A percentile compares a stretch with the other conserved stretches of the same genome.
Evolutionary conservation across 1,140 invertebrate genomes (phyloP).

Genomic region (Drosophila lowei): DNA sequence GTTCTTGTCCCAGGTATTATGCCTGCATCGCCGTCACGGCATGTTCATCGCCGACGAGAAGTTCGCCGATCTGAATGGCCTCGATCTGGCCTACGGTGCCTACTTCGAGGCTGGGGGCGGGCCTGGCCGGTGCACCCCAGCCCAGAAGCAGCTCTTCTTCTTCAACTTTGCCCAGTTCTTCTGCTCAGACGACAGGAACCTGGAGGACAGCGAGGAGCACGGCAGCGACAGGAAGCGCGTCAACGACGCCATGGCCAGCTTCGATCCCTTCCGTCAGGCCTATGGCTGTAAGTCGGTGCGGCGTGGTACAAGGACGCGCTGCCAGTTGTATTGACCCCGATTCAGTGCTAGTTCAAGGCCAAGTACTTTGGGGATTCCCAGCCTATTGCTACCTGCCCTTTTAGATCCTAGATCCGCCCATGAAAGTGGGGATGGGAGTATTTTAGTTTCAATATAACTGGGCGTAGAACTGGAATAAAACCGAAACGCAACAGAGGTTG

Average conservation of each 20-base stretch:
- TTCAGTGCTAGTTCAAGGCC: too few species aligned
- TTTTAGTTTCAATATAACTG: too few species aligned
- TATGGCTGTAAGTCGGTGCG: conserved; percentile 20
- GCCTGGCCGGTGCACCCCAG: not conserved
- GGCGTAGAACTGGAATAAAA: not conserved
- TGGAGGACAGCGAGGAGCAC: conserved; percentile 2
- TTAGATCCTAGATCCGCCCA: too few species aligned
- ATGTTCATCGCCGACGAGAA: conserved; percentile 28
- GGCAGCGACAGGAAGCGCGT: conserved; percentile 43
- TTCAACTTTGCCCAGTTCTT: conserved; percentile 57
- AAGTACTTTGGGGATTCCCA: too few species aligned
- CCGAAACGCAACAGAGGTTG: conserved; percentile 6
- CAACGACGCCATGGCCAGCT: conserved; percentile 44
- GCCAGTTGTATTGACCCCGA: conserved; percentile 13
- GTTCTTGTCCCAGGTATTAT: not conserved
- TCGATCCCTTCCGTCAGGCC: conserved; percentile 16
- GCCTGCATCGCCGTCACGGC: not conserved
- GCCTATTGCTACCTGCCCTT: too few species aligned
- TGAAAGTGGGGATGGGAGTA: too few species aligned
- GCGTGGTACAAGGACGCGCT: not conserved
- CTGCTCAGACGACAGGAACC: conserved; percentile 15
- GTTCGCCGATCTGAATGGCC: conserved; percentile 46
- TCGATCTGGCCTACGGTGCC: conserved; percentile 41
- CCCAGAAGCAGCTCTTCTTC: conserved; percentile 35
- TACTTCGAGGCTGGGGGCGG: not conserved